A percentile compares a stretch with the other conserved stretches of the same genome.
Conservation (phyloP, 2,113 vertebrate genomes). For the Sturnira hondurensis region DNA sequence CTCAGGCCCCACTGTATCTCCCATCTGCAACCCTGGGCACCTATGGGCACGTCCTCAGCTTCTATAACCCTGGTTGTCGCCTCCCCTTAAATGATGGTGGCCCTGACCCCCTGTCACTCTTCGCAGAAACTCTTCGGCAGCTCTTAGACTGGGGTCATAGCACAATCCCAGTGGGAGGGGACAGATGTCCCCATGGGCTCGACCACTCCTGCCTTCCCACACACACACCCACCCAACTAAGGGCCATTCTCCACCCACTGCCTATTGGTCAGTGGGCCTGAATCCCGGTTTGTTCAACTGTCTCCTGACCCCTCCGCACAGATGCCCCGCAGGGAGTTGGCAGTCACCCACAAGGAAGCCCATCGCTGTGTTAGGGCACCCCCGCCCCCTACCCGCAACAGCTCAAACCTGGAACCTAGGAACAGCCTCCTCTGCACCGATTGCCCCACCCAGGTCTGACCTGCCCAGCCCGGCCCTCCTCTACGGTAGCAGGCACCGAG, state of each 20-base stretch:
- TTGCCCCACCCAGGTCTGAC: neutral
- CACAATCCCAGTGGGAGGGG: neutral
- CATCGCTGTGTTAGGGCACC: neutral
- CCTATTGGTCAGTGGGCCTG: neutral
- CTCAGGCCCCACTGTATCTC: neutral
- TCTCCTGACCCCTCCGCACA: too few relatives aligned
- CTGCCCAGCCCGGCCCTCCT: neutral
- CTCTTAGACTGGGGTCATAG: neutral
- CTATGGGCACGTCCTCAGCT: fast-evolving
- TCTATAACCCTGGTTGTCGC: too few relatives aligned
- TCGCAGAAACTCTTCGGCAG: neutral
- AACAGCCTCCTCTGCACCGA: neutral
- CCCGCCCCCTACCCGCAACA: too few relatives aligned
- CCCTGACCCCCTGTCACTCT: neutral
- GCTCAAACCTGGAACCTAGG: neutral
- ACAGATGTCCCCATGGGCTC: neutral
- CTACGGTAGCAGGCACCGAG: neutral
- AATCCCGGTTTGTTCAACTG: neutral
- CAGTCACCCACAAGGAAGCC: neutral
- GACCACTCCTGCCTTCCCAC: too few relatives aligned
- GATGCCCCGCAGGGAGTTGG: neutral
- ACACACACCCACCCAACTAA: fast-evolving
- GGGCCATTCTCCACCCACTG: neutral
- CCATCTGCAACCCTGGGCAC: too few relatives aligned
- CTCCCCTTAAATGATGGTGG: neutral